Percentiles rank a stretch among this genome's conserved stretches.
Evolutionary conservation across 2,797 vertebrate genomes (phyloP).

Genomic region (Hipposideros larvatus): DNA sequence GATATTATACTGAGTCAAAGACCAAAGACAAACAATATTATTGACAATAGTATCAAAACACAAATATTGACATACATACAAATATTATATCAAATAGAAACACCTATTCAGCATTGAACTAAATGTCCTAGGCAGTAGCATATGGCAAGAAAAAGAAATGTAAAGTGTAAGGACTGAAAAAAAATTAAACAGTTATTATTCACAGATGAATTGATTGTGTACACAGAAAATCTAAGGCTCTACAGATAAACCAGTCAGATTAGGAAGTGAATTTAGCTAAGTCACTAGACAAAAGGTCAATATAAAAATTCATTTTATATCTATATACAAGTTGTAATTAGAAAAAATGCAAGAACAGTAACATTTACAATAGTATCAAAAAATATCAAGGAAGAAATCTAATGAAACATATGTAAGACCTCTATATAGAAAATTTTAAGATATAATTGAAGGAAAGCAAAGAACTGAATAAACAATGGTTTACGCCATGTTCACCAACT

Average conservation of each 20-base stretch:
- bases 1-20: not conserved
- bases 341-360: not conserved
- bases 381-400: not conserved
- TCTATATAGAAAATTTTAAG: constrained; percentile 6
- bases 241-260: not conserved
- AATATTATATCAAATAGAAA: not conserved
- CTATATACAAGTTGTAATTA: not conserved
- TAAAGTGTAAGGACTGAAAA: not conserved
- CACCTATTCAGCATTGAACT: not conserved
- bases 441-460: constrained; percentile 19
- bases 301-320: not conserved
- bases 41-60: not conserved
- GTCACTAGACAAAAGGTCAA: constrained; percentile 18
- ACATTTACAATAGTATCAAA: not conserved
- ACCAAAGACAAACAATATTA: not conserved
- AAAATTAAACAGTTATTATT: not conserved
- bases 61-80: not conserved
- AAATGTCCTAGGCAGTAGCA: not conserved
- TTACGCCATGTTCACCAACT: not conserved
- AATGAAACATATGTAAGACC: constrained; percentile 5
- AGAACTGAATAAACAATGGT: not conserved
- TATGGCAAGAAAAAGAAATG: constrained; percentile 20
- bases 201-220: not conserved
- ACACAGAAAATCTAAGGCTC: not conserved
- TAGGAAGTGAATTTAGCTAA: constrained; percentile 8